A percentile compares a stretch with the other conserved stretches of the same genome.
Evolutionary conservation across 2,888 invertebrate genomes (phyloP).

Genomic region (Macroteleia sp.): DNA sequence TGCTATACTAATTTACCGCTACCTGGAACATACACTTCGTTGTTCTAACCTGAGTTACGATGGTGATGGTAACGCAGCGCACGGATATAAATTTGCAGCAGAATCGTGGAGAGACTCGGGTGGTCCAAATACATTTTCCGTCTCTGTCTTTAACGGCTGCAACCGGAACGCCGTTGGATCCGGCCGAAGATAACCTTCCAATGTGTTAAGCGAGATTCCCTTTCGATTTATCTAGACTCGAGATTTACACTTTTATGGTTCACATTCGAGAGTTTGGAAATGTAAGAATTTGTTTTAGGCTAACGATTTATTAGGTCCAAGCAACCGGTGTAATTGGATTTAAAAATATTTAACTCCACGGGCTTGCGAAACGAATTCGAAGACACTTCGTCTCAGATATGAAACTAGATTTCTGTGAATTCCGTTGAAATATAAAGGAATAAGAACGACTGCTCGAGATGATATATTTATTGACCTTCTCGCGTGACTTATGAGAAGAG

Average conservation of each 20-base stretch:
- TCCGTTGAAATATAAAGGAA: not conserved
- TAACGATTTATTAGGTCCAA: conserved; percentile 40
- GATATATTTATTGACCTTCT: conserved; percentile 13
- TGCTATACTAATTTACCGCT: conserved; percentile 81
- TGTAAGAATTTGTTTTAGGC: conserved; percentile 48
- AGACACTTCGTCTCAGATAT: conserved; percentile 2
- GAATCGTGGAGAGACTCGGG: conserved; percentile 58
- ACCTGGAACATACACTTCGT: conserved; percentile 76
- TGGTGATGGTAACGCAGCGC: conserved; percentile 68
- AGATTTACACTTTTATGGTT: conserved; percentile 57
- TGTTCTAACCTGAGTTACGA: conserved; percentile 79
- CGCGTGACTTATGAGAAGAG: not conserved
- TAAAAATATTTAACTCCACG: conserved; percentile 10
- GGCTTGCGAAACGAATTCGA: conserved; percentile 6
- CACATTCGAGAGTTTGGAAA: conserved; percentile 43
- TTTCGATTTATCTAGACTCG: conserved; percentile 44
- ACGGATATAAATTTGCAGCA: conserved; percentile 56
- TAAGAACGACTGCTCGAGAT: not conserved
- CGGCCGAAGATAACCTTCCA: conserved; percentile 53
- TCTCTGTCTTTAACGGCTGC: conserved; percentile 62
- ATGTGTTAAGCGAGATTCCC: conserved; percentile 57
- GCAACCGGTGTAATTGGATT: conserved; percentile 49
- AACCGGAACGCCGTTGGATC: conserved; percentile 54
- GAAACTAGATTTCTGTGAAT: conserved; percentile 22
- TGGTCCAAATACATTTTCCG: conserved; percentile 65